These are phyloP conservation scores for Sepiola atlantica DNA, from an alignment of 2,888 invertebrate species.

Conservation along the genomic window DNA sequence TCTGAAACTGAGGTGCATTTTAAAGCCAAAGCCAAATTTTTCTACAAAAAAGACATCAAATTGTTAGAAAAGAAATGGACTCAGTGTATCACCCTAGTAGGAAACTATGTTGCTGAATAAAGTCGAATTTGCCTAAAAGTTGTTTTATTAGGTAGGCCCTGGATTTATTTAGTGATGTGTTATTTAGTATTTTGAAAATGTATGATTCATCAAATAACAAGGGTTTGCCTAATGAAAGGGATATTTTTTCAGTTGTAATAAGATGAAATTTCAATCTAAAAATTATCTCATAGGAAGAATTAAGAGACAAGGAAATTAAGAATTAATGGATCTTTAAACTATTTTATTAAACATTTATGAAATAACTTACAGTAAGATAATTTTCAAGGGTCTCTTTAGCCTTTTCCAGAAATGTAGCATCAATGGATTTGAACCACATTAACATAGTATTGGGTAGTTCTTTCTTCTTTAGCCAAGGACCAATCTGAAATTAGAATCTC, in stretches of 20 bases:
- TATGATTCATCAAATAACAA: background rate
- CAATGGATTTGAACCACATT: constrained; percentile 85
- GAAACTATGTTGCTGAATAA: too few relatives aligned
- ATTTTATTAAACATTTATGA: background rate
- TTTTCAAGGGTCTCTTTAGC: constrained; percentile 88
- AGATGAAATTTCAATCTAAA: background rate
- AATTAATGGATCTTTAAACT: background rate
- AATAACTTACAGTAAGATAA: constrained; percentile 84
- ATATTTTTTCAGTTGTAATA: background rate
- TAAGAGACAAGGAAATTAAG: background rate
- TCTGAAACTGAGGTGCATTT: too few relatives aligned
- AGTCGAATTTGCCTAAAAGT: too few relatives aligned
- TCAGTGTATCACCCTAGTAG: too few relatives aligned
- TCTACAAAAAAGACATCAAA: too few relatives aligned
- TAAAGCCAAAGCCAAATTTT: too few relatives aligned
- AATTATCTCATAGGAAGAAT: background rate
- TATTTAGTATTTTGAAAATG: background rate
- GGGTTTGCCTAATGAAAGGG: too few relatives aligned
- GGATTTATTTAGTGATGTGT: too few relatives aligned
- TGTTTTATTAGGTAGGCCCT: too few relatives aligned
- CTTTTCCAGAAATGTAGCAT: constrained; percentile 86
- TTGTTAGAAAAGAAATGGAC: too few relatives aligned
- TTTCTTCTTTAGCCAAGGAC: constrained; percentile 85
- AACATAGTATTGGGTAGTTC: constrained; percentile 87
- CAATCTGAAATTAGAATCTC: constrained; percentile 77